Percentiles rank a stretch among this genome's conserved stretches.
phyloP scores from a whole-genome alignment of 2,113 vertebrate genomes.

The Chiloscyllium plagiosum region DNA sequence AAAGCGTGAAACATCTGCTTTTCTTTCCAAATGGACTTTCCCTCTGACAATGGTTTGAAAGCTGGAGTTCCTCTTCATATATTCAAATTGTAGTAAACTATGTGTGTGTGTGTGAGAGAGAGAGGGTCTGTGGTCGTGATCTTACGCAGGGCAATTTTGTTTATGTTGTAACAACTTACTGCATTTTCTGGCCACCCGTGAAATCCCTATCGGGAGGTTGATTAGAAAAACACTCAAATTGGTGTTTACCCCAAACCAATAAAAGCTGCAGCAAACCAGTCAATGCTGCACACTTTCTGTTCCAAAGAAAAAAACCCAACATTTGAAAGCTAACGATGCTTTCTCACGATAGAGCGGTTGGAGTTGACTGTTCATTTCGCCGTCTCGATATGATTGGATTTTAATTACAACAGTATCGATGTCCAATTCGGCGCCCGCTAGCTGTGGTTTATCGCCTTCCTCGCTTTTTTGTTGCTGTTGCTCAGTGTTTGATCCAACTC shows the following conservation, averaged over 20 bases:
- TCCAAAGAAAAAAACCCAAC: background rate
- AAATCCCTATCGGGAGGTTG: background rate
- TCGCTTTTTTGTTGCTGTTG: background rate
- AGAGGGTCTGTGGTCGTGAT: too few relatives aligned
- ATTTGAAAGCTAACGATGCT: too few relatives aligned
- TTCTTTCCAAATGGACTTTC: background rate
- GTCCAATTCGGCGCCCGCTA: conserved; percentile 34
- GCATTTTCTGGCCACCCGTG: background rate
- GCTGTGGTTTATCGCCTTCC: background rate
- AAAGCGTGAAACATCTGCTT: conserved; percentile 31
- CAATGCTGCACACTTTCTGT: background rate
- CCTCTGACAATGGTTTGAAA: background rate
- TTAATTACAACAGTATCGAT: conserved; percentile 42
- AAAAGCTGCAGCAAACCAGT: background rate
- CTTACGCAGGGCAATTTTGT: background rate
- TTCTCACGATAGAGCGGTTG: background rate
- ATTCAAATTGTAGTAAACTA: background rate
- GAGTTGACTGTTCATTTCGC: background rate
- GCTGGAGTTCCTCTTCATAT: background rate
- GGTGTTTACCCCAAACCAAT: background rate
- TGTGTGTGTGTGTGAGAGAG: background rate
- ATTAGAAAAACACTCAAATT: background rate
- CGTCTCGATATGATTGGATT: conserved; percentile 39
- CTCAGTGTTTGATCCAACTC: conserved; percentile 50
- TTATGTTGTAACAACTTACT: background rate